Base-by-base conservation (phyloP, 2,888 invertebrate species). In the Oxyteleia sp. region DNA sequence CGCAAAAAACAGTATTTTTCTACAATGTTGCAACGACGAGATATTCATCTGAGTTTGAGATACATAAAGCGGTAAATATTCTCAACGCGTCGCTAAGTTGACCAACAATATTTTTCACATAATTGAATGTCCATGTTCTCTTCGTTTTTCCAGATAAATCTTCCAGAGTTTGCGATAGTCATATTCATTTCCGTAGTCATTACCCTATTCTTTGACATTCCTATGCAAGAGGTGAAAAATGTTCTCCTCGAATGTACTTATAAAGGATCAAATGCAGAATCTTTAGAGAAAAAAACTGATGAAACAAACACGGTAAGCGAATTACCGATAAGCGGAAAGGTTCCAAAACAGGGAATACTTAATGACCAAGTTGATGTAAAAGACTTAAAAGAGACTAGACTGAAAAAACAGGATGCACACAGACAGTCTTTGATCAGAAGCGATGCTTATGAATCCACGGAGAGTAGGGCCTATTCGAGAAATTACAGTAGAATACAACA, bases 1-100 rank as follows among this genome's bases (percentile, higher is more conserved):
- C 95, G 32, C 96, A 95, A 90, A 96, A 96, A 88, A 93, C 95
- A 16, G 94, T 96, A 51, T 96, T 95, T 87, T 95, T 96, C 79
- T 95, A 96, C 84, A 95, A 95, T 59, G 95, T 95, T 18, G 96
- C 95, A 51, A 95, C 94, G n/a, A 94, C 94, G 0, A 95, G 95
- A 88, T 95, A 95, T 49, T 93, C 95, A 0, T 94, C 94, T 13
- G 95, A 95, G 91, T 96, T 96, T 90, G 94, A 94, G 41, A 68
- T 95, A 23, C 90, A 94, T 47, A 94, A 94, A 89, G 90, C 95
- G 92, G 96, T 96, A 45, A 69, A 13, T 75, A 45, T 18, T 13
- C 5, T 68, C 10, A 59, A 51, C 32, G 18, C 26, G 26, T 32
- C 69, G 49, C 47, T 59, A 71, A 41, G 29, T n/a, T 38, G 59